Evolutionary conservation across 2,113 vertebrate genomes (phyloP).

Genomic region (Sakesphorus luctuosus): DNA sequence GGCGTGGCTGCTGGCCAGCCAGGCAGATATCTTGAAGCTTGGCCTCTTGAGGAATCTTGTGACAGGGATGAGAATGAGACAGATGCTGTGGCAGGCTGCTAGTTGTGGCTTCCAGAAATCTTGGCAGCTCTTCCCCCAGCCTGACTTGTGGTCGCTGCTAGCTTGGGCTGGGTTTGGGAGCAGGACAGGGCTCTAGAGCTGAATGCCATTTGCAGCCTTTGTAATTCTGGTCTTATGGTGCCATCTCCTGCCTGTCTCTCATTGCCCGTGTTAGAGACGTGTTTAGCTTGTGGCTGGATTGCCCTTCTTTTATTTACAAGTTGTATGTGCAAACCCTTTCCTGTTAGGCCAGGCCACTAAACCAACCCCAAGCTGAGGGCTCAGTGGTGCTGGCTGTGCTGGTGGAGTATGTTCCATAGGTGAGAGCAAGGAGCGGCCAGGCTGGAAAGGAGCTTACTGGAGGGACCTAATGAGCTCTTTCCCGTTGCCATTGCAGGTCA

Average conservation of each 20-base stretch:
- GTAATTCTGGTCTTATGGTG: slow-evolving; percentile 31
- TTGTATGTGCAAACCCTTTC: background rate
- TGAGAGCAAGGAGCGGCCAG: background rate
- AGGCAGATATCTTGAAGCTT: background rate
- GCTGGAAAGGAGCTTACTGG: background rate
- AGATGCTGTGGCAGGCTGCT: background rate
- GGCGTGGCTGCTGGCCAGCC: background rate
- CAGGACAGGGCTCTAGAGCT: background rate
- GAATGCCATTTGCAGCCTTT: background rate
- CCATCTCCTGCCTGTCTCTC: slow-evolving; percentile 52
- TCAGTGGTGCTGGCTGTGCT: background rate
- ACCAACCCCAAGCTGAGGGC: background rate
- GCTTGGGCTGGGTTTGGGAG: background rate
- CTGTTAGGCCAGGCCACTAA: background rate
- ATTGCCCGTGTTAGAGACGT: background rate
- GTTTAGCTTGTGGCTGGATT: background rate
- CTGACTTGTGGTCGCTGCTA: background rate
- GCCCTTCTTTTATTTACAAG: background rate
- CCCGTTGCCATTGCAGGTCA: slow-evolving; percentile 44
- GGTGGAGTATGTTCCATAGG: background rate
- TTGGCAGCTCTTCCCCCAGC: background rate
- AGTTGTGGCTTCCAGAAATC: background rate
- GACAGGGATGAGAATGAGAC: background rate
- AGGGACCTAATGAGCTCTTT: background rate
- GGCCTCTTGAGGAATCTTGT: background rate